Conservation (phyloP, 2,888 invertebrate genomes). For the Hypomecis punctinalis region DNA sequence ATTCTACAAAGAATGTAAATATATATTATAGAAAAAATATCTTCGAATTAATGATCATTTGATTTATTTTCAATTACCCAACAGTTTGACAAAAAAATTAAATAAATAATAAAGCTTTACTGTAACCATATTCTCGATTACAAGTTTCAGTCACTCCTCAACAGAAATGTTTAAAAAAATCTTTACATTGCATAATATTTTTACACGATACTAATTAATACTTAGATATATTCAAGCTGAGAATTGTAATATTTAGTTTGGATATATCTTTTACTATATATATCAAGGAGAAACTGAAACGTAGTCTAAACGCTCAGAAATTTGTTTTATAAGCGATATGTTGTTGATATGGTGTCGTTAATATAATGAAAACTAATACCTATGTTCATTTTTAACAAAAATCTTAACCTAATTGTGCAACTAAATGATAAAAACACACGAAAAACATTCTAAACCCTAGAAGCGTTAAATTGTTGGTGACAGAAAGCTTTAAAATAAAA, state of each 20-base stretch:
- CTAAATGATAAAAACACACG: conserved; percentile 50
- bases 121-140: conserved; percentile 62
- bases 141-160: conserved; percentile 28
- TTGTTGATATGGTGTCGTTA: conserved; percentile 34
- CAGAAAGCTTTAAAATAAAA: conserved; percentile 69
- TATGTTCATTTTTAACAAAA: conserved; percentile 25
- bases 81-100: conserved; percentile 40
- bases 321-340: conserved; percentile 40
- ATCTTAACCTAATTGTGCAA: conserved; percentile 55
- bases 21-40: too few species aligned
- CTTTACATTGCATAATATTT: not conserved
- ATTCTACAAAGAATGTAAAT: too few species aligned
- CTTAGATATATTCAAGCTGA: not conserved
- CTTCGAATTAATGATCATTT: not conserved
- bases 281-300: conserved; percentile 47
- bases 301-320: conserved; percentile 35
- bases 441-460: conserved; percentile 45
- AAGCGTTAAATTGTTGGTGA: conserved; percentile 70
- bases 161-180: conserved; percentile 1
- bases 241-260: too few species aligned
- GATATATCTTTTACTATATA: not conserved
- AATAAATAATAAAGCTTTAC: conserved; percentile 49
- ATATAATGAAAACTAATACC: conserved; percentile 20
- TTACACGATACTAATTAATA: not conserved
- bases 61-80: conserved; percentile 25